phyloP scores from a whole-genome alignment of 1,140 invertebrate genomes.

The Brachionus asplanchnoidis region DNA sequence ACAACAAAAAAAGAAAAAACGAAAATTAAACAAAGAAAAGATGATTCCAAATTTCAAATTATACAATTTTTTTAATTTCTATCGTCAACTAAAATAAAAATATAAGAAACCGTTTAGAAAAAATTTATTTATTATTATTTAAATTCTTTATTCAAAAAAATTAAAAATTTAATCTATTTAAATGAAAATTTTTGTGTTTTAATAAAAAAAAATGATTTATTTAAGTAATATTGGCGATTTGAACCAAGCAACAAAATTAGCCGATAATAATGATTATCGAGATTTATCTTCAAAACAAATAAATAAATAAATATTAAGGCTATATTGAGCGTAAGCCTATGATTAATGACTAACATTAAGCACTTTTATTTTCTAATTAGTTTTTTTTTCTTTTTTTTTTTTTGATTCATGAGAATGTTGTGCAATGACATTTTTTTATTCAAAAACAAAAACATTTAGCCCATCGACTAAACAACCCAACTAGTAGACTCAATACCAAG shows the following conservation, averaged over 20 bases:
- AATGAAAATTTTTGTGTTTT: background rate
- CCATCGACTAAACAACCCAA: background rate
- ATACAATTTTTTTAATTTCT: too few species aligned
- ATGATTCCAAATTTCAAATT: too few species aligned
- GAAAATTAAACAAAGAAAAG: too few species aligned
- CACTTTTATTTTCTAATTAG: background rate
- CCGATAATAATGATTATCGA: background rate
- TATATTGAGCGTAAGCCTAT: background rate
- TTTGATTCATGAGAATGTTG: background rate
- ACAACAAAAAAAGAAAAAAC: too few species aligned
- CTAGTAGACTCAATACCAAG: background rate
- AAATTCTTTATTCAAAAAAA: too few species aligned
- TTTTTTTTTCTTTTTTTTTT: background rate
- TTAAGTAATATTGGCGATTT: background rate
- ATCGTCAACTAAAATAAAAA: too few species aligned
- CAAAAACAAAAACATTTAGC: background rate
- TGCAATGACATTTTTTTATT: background rate
- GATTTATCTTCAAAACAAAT: slow-evolving; percentile 1
- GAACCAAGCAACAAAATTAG: background rate
- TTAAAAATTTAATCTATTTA: too few species aligned
- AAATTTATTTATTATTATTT: too few species aligned
- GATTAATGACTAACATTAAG: background rate
- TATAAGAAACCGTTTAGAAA: too few species aligned
- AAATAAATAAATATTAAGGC: background rate
- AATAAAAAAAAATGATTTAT: background rate